Conservation (phyloP, 53 echinoderm and acorn worm genomes). For the Holothuria scabra region DNA sequence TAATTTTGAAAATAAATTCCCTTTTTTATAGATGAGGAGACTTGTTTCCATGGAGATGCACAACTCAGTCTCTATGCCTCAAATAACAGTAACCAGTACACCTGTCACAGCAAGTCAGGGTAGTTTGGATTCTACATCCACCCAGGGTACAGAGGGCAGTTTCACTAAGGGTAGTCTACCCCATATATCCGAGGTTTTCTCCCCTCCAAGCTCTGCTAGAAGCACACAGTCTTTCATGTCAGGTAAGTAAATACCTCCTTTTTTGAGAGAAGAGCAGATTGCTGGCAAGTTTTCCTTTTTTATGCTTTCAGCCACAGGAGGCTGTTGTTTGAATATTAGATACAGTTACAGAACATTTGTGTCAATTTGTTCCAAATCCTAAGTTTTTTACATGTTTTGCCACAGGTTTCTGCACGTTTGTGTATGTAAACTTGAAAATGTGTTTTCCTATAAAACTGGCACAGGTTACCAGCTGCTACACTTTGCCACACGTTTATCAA, state of each 20-base stretch:
- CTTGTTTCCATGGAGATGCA: slow-evolving; percentile 16
- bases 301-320: too few species aligned
- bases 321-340: too few species aligned
- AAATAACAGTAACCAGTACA: slow-evolving; percentile 52
- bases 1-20: not conserved
- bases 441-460: too few species aligned
- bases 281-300: too few species aligned
- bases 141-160: slow-evolving; percentile 41
- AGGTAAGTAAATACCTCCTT: slow-evolving; percentile 42
- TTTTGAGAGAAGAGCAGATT: too few species aligned
- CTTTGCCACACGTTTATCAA: too few species aligned
- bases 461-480: too few species aligned
- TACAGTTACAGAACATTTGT: too few species aligned
- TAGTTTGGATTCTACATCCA: slow-evolving; percentile 46
- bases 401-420: too few species aligned
- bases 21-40: slow-evolving; percentile 29
- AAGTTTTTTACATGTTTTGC: too few species aligned
- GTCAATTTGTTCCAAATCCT: too few species aligned
- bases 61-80: slow-evolving; percentile 40
- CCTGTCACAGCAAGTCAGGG: slow-evolving; percentile 28
- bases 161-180: slow-evolving; percentile 14
- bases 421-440: too few species aligned
- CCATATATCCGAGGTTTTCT: slow-evolving; percentile 16
- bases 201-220: slow-evolving; percentile 61
- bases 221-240: slow-evolving; percentile 77